These are phyloP conservation scores for Cactoblastis cactorum DNA, from an alignment of 2,888 invertebrate genomes.

Conservation along the genomic window DNA sequence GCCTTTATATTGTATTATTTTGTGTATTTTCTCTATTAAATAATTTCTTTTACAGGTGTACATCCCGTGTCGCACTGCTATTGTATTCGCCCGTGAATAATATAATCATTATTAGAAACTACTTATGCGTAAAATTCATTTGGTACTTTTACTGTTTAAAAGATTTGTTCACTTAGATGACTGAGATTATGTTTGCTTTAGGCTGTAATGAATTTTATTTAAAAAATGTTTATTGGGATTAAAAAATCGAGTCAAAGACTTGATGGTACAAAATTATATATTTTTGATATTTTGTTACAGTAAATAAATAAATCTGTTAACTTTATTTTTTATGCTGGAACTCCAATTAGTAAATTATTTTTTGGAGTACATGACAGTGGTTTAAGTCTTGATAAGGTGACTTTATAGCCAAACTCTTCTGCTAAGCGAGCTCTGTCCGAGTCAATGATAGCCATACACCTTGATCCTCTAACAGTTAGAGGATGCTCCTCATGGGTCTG, in stretches of 20 bases:
- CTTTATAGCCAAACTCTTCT: constrained; percentile 86
- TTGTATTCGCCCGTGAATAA: constrained; percentile 75
- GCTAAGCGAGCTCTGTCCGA: constrained; percentile 89
- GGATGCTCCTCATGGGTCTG: constrained; percentile 90
- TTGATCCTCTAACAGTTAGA: constrained; percentile 86
- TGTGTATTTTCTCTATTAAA: too few species aligned
- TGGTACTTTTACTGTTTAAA: constrained; percentile 17
- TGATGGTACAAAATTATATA: constrained; percentile 29
- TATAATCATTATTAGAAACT: constrained; percentile 12
- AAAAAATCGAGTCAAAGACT: constrained; percentile 21
- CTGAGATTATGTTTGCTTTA: constrained; percentile 1
- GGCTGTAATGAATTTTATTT: background rate
- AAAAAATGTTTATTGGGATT: background rate
- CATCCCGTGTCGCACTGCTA: constrained; percentile 85
- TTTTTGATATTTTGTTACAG: constrained; percentile 32
- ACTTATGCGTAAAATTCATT: background rate
- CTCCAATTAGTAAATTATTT: constrained; percentile 91
- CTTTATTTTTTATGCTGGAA: constrained; percentile 39
- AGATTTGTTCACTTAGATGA: constrained; percentile 9
- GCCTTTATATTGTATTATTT: too few species aligned
- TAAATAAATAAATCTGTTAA: constrained; percentile 20
- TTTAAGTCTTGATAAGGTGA: constrained; percentile 86
- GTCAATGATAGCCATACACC: constrained; percentile 94
- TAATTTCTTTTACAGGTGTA: constrained; percentile 80
- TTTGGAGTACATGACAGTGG: constrained; percentile 94